Evolutionary conservation across 2,797 vertebrate genomes (phyloP), one percentile per base, ranked within the genome.

Genomic region (Falco concolor): DNA sequence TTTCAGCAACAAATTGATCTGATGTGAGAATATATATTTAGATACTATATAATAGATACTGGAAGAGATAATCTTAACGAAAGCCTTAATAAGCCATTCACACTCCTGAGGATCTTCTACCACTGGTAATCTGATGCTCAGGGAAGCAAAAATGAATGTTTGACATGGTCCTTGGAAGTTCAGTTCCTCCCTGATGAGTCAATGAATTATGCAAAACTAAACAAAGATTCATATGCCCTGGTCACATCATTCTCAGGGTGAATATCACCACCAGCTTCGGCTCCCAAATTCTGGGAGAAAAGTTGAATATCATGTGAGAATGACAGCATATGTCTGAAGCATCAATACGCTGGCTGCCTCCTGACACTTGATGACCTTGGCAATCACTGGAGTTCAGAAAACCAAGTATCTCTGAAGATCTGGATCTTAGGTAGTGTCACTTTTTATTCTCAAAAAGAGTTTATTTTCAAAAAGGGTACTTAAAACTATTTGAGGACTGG

Each of bases 1-100:
- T 97, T 98, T 69, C 73, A 93, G 90, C 64, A 95, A 90, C 76
- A 96, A 97, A 97, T 61, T 93, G 87, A 84, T 96, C 85, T 83
- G 70, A 56, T 94, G 74, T 96, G 95, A 80, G 64, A 95, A 93
- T 56, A 93, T 44, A 44, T 44, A 18, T 17, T 17, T 44, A 44
- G 7, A 18, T 18, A 44, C 42, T 44, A 44, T 44, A 44, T 44
- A 44, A 73, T 59, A 95, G 80, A 84, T 92, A 83, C 57, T 9
- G 68, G 72, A 96, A 96, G 60, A 84, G 95, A 90, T 57, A 76
- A 96, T 94, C 78, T 96, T 90, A 91, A 94, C 80, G 81, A 95
- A 95, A 96, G 76, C 85, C 73, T 90, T 95, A 95, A 91, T 81
- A 96, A 96, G 36, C 42, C 91, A 94, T 72, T 84, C 40, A 40